These are phyloP conservation scores for Lathamus discolor DNA, from an alignment of 2,113 vertebrate genomes.

Conservation along the genomic window DNA sequence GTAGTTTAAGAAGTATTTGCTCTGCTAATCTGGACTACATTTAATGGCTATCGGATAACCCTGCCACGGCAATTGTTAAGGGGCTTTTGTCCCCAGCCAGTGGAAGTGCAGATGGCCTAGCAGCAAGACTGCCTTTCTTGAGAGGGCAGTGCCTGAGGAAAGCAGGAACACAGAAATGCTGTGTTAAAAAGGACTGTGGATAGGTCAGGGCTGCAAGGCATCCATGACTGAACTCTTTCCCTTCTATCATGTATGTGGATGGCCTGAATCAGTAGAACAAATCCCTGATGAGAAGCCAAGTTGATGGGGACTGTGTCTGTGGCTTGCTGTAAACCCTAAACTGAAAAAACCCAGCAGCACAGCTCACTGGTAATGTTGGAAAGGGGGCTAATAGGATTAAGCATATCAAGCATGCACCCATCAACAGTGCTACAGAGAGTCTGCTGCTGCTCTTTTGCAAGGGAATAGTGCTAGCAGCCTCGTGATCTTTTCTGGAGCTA, in stretches of 20 bases:
- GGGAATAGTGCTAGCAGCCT: background rate
- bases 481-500: background rate
- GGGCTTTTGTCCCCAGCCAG: background rate
- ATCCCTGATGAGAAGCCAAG: background rate
- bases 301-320: too few relatives aligned
- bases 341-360: background rate
- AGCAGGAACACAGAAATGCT: background rate
- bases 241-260: background rate
- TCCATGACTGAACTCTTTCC: background rate
- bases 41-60: constrained; percentile 63
- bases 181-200: background rate
- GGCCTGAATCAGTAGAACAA: background rate
- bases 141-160: background rate
- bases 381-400: background rate
- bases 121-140: background rate
- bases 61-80: background rate
- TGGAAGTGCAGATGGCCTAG: background rate
- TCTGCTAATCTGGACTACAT: constrained; percentile 52
- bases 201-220: background rate
- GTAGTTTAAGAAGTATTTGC: constrained; percentile 38
- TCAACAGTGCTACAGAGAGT: background rate
- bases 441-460: background rate
- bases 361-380: background rate
- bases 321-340: background rate
- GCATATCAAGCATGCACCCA: background rate